Conservation (phyloP, 2,113 vertebrate genomes). For the Pedetes capensis region DNA sequence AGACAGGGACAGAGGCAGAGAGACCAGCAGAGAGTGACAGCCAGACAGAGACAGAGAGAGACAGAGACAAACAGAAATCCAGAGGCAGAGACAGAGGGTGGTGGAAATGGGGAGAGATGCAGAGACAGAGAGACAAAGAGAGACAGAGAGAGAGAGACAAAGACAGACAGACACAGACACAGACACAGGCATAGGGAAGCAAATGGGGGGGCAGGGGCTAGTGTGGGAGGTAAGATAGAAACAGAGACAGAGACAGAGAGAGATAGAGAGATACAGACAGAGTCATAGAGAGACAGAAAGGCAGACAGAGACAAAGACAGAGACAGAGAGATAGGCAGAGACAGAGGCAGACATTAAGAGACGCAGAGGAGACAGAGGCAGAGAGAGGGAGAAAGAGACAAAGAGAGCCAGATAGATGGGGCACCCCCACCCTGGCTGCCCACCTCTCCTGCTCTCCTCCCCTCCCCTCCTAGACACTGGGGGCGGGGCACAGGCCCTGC, state of each 20-base stretch:
- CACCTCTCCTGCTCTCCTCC: conserved; percentile 49
- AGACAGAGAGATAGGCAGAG: too few relatives aligned
- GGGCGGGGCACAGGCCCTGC: conserved; percentile 44
- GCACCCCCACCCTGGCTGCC: too few relatives aligned
- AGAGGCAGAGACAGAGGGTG: not conserved
- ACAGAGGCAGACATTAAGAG: not conserved
- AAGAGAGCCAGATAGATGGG: too few relatives aligned
- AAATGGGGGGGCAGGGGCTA: too few relatives aligned
- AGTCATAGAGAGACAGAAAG: not conserved
- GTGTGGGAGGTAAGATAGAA: not conserved
- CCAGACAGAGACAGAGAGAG: not conserved
- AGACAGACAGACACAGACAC: not conserved
- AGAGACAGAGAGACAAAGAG: too few relatives aligned
- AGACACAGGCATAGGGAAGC: not conserved
- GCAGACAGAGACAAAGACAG: too few relatives aligned
- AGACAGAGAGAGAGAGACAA: not conserved
- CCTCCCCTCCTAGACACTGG: not conserved
- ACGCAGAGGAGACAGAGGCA: not conserved
- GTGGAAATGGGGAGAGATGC: not conserved
- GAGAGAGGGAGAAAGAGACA: not conserved
- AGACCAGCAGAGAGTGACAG: not conserved
- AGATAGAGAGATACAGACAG: not conserved
- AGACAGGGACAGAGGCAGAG: not conserved
- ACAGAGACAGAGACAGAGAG: not conserved
- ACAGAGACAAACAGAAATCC: not conserved